Evolutionary conservation across 2,888 invertebrate genomes (phyloP).

Genomic region (Phengaris arion): DNA sequence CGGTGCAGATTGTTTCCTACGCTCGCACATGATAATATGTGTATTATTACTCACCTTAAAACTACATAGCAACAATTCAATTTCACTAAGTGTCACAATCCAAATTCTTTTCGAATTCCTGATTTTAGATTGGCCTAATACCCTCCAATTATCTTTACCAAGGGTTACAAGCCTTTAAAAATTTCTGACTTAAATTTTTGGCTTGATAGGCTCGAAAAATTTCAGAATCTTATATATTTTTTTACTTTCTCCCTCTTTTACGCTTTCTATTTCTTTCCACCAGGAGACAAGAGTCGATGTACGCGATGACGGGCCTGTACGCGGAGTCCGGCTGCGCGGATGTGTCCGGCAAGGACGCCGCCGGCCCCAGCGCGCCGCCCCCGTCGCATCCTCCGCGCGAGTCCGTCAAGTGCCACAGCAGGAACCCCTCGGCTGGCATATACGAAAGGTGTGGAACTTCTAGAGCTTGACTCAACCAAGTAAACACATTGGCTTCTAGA

Average conservation of each 20-base stretch:
- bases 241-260: neutral
- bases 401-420: slow-evolving; percentile 86
- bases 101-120: no score
- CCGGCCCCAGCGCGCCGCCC: slow-evolving; percentile 68
- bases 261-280: slow-evolving; percentile 18
- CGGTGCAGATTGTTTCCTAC: neutral
- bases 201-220: no score
- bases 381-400: slow-evolving; percentile 64
- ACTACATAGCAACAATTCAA: neutral
- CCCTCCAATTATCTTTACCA: no score
- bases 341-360: slow-evolving; percentile 74
- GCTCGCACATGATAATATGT: neutral
- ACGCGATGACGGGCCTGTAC: slow-evolving; percentile 92
- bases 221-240: neutral
- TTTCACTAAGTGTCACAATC: no score
- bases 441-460: slow-evolving; percentile 79
- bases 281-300: slow-evolving; percentile 92
- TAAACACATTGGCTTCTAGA: no score
- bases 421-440: slow-evolving; percentile 87
- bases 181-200: neutral
- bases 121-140: no score
- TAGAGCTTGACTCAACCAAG: no score
- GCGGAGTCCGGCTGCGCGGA: slow-evolving; percentile 85
- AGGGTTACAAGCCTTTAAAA: no score
- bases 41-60: neutral